Percentiles rank a stretch among this genome's conserved stretches.
These are phyloP conservation scores for Falcunculus frontatus DNA, from an alignment of 2,113 vertebrate species.

Conservation along the genomic window DNA sequence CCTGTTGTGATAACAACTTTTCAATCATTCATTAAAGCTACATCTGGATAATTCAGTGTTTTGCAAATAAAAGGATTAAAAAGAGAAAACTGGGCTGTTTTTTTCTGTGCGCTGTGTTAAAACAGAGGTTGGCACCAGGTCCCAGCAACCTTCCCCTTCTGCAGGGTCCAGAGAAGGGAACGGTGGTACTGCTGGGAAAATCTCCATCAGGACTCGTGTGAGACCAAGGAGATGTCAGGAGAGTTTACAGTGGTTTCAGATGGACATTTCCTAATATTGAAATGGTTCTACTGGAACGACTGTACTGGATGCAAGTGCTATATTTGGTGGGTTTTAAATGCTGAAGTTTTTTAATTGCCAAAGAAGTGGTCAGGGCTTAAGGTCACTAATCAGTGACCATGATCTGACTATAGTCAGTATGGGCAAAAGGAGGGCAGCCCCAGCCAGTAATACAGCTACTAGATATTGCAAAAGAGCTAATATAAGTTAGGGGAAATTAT, in stretches of 20 bases:
- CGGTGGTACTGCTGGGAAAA: not conserved
- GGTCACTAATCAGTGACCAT: not conserved
- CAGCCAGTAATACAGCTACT: not conserved
- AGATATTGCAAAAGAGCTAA: not conserved
- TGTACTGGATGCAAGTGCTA: not conserved
- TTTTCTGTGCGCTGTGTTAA: not conserved
- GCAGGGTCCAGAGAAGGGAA: not conserved
- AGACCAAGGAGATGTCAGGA: not conserved
- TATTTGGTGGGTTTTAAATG: not conserved
- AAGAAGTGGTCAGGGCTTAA: not conserved
- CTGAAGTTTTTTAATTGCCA: not conserved
- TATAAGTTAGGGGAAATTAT: not conserved
- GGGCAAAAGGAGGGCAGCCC: not conserved
- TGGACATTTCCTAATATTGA: not conserved
- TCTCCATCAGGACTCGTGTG: fast-evolving
- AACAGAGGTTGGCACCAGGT: not conserved
- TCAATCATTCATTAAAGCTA: not conserved
- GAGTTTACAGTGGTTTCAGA: not conserved
- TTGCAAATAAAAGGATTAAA: not conserved
- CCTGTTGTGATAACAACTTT: not conserved
- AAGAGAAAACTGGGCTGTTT: not conserved
- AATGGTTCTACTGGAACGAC: not conserved
- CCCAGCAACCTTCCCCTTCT: not conserved
- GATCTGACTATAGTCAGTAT: not conserved
- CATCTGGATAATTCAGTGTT: not conserved